Evolutionary conservation across 2,113 vertebrate genomes (phyloP), one percentile per base, ranked within the genome.

Genomic region (Ciconia maguari): DNA sequence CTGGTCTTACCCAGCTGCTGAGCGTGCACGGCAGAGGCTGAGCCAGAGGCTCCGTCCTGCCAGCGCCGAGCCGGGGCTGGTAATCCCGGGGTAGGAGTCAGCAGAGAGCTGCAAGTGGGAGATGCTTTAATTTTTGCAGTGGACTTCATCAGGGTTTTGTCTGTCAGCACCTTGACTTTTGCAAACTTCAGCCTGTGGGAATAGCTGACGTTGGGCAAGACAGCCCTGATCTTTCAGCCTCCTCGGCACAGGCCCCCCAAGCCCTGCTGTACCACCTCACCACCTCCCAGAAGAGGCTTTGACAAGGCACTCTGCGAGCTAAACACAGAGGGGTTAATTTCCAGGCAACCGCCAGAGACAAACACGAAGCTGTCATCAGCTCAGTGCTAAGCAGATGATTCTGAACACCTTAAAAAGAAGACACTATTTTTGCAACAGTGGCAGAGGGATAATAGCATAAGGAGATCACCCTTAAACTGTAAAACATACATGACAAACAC

Each of bases 351-450:
- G 69, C 58, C 87, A 83, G 76, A 34, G 4, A 65, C 80, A 89
- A 96, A 93, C 29, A 72, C 1, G 6, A 91, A 83, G 60, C 58
- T 93, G 84, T 82, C 94, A 95, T 84, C 81, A 95, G 62, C 62
- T 87, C 84, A 48, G 51, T 21, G 62, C 32, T 55, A 77, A 76
- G 81, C 34, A 89, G 54, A 95, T 95, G 84, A 91, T 41, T 81
- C 44, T n/a, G 44, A 93, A 85, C 84, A 94, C 44, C 77, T 94
- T 72, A 72, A 94, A 90, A 94, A 95, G 72, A 92, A 57, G 74
- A 78, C 72, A 52, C 44, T 94, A 82, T 91, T 96, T 94, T 71
- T 95, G 89, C 87, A 89, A 70, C 29, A 54, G 61, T 82, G 41
- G 49, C 80, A 89, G 52, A 65, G 72, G 66, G 24, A 71, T 82